A percentile compares a stretch with the other conserved stretches of the same genome.
These are phyloP conservation scores for Tenebrio molitor DNA, from an alignment of 1,140 invertebrate species.

Conservation along the genomic window DNA sequence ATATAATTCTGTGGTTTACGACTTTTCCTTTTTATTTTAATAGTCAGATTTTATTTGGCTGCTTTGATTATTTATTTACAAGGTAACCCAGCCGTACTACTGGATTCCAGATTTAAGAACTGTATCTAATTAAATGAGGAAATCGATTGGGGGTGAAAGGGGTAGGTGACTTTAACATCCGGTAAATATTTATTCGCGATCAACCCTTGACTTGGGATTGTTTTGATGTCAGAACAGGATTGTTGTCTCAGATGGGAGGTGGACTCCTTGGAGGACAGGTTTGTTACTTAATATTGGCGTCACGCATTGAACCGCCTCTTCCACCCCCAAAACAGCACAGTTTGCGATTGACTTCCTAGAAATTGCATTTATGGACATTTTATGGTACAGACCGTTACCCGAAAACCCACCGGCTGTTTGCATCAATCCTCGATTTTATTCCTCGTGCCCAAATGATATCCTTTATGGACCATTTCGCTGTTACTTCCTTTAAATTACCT, in stretches of 20 bases:
- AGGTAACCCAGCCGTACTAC: neutral
- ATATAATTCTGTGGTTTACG: slow-evolving; percentile 7
- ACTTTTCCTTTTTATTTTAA: slow-evolving; percentile 23
- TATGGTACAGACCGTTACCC: slow-evolving; percentile 49
- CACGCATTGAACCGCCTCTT: slow-evolving; percentile 26
- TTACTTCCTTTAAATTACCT: slow-evolving; percentile 47
- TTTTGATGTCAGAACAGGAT: slow-evolving; percentile 9
- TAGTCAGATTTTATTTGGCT: slow-evolving; percentile 9
- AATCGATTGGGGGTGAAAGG: neutral
- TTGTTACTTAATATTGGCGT: slow-evolving; percentile 32
- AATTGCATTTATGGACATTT: slow-evolving; percentile 52
- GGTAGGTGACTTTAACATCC: neutral
- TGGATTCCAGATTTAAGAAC: neutral
- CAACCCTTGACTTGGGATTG: slow-evolving; percentile 7
- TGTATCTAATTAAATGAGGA: slow-evolving; percentile 17
- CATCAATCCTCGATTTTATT: slow-evolving; percentile 46
- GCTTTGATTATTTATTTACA: slow-evolving; percentile 4
- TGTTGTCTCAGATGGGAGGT: slow-evolving; percentile 16
- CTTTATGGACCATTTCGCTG: slow-evolving; percentile 45
- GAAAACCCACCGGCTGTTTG: slow-evolving; percentile 43
- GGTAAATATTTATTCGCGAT: slow-evolving; percentile 13
- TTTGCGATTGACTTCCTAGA: slow-evolving; percentile 50
- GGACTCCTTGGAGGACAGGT: slow-evolving; percentile 3
- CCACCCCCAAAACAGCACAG: slow-evolving; percentile 41
- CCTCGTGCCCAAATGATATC: slow-evolving; percentile 45